Evolutionary conservation across 2,797 vertebrate genomes (phyloP).

Genomic region (Phataginus tricuspis): DNA sequence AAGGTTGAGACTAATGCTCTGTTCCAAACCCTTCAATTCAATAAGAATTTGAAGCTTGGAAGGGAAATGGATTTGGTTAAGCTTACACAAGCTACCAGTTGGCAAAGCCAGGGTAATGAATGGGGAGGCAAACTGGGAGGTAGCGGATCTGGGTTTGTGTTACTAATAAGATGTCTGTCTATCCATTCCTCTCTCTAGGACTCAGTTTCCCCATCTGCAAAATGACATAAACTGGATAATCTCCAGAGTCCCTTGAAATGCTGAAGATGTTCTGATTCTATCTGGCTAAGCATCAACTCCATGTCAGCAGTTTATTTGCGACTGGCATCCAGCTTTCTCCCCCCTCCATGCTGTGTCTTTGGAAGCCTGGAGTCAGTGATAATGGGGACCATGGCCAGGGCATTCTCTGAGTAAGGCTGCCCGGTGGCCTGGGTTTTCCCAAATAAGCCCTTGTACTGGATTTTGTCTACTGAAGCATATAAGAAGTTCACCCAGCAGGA

Average conservation of each 20-base stretch:
- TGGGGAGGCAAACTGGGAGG: neutral
- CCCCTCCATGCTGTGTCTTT: neutral
- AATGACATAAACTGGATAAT: neutral
- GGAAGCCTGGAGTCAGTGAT: neutral
- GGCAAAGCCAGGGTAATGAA: neutral
- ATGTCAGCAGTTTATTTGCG: neutral
- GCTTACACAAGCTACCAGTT: neutral
- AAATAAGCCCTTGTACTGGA: neutral
- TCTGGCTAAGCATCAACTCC: neutral
- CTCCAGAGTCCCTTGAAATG: neutral
- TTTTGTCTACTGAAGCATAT: slow-evolving; percentile 29
- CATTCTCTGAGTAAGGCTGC: neutral
- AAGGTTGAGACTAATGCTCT: neutral
- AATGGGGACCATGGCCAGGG: neutral
- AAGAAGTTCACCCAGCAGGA: slow-evolving; percentile 55
- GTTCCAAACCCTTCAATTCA: neutral
- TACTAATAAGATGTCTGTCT: neutral
- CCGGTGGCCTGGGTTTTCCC: neutral
- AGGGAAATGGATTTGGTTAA: neutral
- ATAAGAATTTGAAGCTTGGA: slow-evolving; percentile 1
- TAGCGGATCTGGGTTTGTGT: neutral
- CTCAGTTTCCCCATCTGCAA: neutral
- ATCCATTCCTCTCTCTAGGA: neutral
- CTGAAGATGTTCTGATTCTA: neutral
- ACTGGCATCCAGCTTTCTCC: neutral